Evolutionary conservation across 1,140 invertebrate genomes (phyloP), one percentile per base, ranked within the genome.

Genomic region (Diplogasteroides magnus): DNA sequence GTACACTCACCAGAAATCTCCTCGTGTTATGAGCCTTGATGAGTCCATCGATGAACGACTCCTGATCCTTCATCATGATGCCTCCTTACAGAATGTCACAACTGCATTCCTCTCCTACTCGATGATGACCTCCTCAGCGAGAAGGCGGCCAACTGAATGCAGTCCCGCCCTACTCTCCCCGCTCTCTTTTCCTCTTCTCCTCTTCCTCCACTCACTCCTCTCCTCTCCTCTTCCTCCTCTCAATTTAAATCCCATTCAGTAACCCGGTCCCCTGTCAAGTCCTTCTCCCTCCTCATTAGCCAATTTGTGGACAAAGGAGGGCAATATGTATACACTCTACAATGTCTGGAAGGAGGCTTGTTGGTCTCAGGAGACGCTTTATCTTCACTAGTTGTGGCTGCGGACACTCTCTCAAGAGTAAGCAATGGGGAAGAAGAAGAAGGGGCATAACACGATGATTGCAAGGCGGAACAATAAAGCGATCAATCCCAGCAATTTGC

Each of bases 21-120:
- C 76, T 71, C 13, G 67, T 56, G 58, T 79, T 79, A 60, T 81
- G 71, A 28, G 75, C 75, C 28, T 57, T 59, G 15, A 79, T 23
- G 57, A 79, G 74, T 67, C 78, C 64, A 29, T 80, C 67, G 2
- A 68, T 57, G 61, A 78, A 78, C 28, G 59, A 3, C n/a, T 69
- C 55, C 19, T 71, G 64, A 57, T 69, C 71, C 31, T 76, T 48
- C 37, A 48, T 48, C 37, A 48, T n/a, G n/a, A n/a, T n/a, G n/a
- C n/a, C n/a, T n/a, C n/a, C n/a, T n/a, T n/a, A n/a, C n/a, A n/a
- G n/a, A n/a, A n/a, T n/a, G n/a, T n/a, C n/a, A n/a, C n/a, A n/a
- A n/a, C n/a, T n/a, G n/a, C n/a, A n/a, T n/a, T n/a, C n/a, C n/a
- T n/a, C n/a, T n/a, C n/a, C n/a, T n/a, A n/a, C n/a, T n/a, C n/a